Conservation (phyloP, 2,113 vertebrate genomes). For the Ploceus nigricollis region DNA sequence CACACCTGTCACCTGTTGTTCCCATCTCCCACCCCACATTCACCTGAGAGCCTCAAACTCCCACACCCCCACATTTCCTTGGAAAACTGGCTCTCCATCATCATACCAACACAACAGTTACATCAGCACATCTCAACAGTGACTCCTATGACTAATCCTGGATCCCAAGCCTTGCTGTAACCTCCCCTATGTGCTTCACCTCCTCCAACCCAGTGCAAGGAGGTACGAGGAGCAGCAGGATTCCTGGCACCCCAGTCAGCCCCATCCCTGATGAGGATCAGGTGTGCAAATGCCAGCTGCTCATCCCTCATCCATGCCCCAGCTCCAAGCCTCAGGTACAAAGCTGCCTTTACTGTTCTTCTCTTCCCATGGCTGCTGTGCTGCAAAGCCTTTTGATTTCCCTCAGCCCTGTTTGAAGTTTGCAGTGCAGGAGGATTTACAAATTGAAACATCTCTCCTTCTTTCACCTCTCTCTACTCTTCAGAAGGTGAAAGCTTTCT, state of each 20-base stretch:
- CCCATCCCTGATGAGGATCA: fast-evolving
- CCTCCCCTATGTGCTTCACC: neutral
- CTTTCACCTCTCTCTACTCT: neutral
- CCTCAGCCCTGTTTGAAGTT: constrained; percentile 25
- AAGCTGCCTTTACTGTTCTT: neutral
- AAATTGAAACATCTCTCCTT: constrained; percentile 3
- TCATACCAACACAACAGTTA: neutral
- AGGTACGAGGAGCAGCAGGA: neutral
- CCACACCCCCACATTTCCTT: fast-evolving
- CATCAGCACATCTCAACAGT: too few species aligned
- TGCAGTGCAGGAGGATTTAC: constrained; percentile 30
- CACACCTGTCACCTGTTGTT: neutral
- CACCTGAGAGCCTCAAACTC: neutral
- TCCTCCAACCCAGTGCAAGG: neutral
- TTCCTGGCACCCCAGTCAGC: neutral
- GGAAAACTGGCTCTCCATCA: neutral
- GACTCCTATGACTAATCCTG: neutral
- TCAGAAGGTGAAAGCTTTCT: constrained; percentile 40
- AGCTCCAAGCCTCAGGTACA: neutral
- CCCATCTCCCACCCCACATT: neutral
- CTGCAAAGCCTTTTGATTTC: constrained; percentile 23
- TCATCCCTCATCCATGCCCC: fast-evolving
- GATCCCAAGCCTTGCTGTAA: neutral
- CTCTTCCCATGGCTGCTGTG: neutral
- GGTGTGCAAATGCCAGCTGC: neutral